phyloP scores from a whole-genome alignment of 2,113 vertebrate genomes.

The Hiodon tergisus region DNA sequence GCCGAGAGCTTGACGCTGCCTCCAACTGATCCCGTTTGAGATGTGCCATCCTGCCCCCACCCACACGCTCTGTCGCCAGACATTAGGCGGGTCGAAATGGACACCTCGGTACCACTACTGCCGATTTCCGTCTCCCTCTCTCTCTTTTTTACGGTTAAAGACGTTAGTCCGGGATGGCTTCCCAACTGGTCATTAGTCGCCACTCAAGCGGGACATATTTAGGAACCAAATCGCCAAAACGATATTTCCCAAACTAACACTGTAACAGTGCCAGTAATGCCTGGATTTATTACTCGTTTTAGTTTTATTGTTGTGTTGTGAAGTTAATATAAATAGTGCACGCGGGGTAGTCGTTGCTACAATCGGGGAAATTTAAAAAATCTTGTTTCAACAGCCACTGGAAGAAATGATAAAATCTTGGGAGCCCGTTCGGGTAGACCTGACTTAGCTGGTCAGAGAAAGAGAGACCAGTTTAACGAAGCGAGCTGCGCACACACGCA shows the following conservation, averaged over 20 bases:
- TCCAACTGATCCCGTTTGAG: conserved; percentile 32
- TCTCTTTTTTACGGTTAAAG: neutral
- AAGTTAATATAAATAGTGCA: conserved; percentile 27
- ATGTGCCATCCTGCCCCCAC: conserved; percentile 28
- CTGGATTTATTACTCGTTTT: neutral
- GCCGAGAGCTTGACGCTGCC: conserved; percentile 37
- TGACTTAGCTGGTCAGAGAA: neutral
- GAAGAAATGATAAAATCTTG: conserved; percentile 20
- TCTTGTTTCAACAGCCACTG: conserved; percentile 14
- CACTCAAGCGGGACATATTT: no score
- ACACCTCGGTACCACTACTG: conserved; percentile 2
- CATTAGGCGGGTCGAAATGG: conserved; percentile 25
- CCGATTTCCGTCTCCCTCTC: conserved; percentile 23
- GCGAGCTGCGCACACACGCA: no score
- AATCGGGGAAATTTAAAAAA: conserved; percentile 17
- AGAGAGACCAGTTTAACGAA: neutral
- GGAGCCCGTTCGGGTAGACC: conserved; percentile 18
- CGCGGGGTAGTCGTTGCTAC: conserved; percentile 5
- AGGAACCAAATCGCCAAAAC: no score
- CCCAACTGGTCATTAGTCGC: no score
- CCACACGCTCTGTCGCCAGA: conserved; percentile 27
- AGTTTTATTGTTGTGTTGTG: neutral
- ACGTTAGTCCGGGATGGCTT: neutral
- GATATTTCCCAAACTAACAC: no score
- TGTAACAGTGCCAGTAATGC: no score